A percentile compares a stretch with the other conserved stretches of the same genome.
Conservation (phyloP, 2,113 vertebrate species). For the Ceyx cyanopectus region DNA sequence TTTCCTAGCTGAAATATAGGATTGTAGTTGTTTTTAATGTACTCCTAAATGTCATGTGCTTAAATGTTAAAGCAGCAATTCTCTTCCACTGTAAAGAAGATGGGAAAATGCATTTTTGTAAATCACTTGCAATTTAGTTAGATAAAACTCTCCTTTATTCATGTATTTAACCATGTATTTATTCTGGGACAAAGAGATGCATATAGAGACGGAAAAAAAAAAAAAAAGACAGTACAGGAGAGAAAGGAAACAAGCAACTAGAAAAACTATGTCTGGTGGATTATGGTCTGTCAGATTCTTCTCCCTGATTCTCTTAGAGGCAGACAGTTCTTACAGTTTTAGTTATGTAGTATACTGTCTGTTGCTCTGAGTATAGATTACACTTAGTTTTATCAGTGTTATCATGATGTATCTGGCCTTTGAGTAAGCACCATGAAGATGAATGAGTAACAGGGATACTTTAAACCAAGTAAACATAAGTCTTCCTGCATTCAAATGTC, state of each 20-base stretch:
- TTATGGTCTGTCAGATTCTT: not conserved
- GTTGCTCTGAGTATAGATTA: not conserved
- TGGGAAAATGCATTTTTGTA: constrained; percentile 5
- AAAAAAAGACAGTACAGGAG: not conserved
- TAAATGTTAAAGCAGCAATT: constrained; percentile 20
- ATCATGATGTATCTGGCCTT: not conserved
- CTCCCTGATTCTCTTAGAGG: not conserved
- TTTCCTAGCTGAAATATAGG: not conserved
- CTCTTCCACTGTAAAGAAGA: not conserved
- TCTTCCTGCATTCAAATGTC: not conserved
- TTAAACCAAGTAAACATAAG: not conserved
- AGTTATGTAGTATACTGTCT: not conserved
- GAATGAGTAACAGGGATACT: not conserved
- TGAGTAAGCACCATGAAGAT: not conserved
- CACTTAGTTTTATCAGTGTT: not conserved
- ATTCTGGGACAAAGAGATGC: not conserved
- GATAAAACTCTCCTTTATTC: not conserved
- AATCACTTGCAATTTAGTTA: constrained; percentile 36
- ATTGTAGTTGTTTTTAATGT: constrained; percentile 17
- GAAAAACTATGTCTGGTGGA: not conserved
- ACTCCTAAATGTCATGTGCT: not conserved
- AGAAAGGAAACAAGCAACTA: not conserved
- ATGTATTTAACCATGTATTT: constrained; percentile 26
- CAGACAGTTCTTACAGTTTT: not conserved
- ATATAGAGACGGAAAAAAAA: not conserved